Conservation (phyloP, 2,797 vertebrate species). For the Otus scops region DNA sequence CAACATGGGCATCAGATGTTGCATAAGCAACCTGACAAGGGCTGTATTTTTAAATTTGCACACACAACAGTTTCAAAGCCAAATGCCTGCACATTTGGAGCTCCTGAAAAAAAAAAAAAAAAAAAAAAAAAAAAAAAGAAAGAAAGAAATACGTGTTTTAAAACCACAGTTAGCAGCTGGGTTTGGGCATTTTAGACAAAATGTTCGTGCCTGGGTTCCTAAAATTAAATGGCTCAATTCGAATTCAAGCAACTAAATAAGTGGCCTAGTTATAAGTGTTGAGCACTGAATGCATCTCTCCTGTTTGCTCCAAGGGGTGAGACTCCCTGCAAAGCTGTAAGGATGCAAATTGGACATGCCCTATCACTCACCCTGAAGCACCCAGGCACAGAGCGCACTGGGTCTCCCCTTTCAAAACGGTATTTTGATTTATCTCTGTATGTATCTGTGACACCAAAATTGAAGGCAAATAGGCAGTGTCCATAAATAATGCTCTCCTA, state of each 20-base stretch:
- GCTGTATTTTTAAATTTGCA: constrained; percentile 44
- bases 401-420: neutral
- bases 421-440: neutral
- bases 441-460: neutral
- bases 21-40: constrained; percentile 42
- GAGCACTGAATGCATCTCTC: neutral
- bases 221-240: neutral
- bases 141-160: neutral
- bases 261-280: neutral
- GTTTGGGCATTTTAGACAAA: neutral
- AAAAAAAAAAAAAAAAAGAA: no score
- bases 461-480: neutral
- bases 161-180: neutral
- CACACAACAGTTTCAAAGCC: neutral
- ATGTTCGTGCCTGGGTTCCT: neutral
- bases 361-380: neutral
- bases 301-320: neutral
- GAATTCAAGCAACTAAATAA: neutral
- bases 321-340: neutral
- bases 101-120: neutral
- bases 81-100: constrained; percentile 4
- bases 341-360: neutral
- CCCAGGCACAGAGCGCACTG: rapidly evolving
- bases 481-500: neutral
- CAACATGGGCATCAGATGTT: constrained; percentile 69